phyloP scores from a whole-genome alignment of 64 coral and sea anemone species.

The Porites lutea region DNA sequence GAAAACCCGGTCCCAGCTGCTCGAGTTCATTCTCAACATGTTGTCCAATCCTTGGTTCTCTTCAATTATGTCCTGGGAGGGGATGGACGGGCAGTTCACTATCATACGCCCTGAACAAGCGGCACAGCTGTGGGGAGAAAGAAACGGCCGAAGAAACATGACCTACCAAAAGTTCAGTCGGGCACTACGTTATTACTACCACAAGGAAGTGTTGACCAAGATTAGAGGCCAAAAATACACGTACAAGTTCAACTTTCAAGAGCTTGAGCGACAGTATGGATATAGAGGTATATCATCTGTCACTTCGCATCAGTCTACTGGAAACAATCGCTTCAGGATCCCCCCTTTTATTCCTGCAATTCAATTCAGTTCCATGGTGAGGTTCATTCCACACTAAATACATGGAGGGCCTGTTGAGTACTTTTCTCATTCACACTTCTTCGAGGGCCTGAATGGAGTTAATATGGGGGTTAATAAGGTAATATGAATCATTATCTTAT shows the following conservation, averaged over 20 bases:
- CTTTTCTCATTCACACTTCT: no score
- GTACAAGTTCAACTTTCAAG: slow-evolving; percentile 31
- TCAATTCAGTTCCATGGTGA: no score
- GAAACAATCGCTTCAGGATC: no score
- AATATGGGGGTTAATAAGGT: no score
- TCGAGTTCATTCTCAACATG: slow-evolving; percentile 33
- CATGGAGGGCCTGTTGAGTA: no score
- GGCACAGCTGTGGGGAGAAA: slow-evolving; percentile 36
- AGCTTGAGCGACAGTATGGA: slow-evolving; percentile 13
- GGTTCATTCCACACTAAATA: no score
- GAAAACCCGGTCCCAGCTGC: slow-evolving; percentile 15
- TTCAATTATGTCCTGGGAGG: slow-evolving; percentile 51
- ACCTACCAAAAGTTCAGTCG: slow-evolving; percentile 50
- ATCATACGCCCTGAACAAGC: slow-evolving; percentile 19
- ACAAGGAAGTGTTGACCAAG: slow-evolving; percentile 30
- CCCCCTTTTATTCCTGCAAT: no score
- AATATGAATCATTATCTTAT: no score
- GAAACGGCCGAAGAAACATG: slow-evolving; percentile 46
- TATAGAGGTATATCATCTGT: not conserved
- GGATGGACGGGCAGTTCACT: slow-evolving; percentile 14
- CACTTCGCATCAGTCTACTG: no score
- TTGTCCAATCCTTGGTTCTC: not conserved
- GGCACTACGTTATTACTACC: slow-evolving; percentile 54
- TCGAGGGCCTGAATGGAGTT: no score
- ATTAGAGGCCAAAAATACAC: slow-evolving; percentile 24